A percentile compares a stretch with the other conserved stretches of the same genome.
These are phyloP conservation scores for Spea multiplicata DNA, from an alignment of 2,113 vertebrate species.

Conservation along the genomic window DNA sequence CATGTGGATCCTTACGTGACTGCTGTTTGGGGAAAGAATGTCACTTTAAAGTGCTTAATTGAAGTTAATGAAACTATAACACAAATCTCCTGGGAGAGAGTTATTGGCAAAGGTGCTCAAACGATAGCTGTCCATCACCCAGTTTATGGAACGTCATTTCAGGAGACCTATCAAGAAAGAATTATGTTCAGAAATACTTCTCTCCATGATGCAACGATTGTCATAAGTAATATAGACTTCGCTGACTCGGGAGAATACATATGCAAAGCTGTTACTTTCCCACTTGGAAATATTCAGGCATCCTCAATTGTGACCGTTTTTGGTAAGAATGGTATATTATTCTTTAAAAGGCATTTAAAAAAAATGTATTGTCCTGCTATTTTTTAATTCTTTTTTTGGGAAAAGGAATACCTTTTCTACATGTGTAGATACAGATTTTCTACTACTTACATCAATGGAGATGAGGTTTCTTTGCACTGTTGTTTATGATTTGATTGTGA, in stretches of 20 bases:
- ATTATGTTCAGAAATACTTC: constrained; percentile 84
- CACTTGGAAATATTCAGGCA: constrained; percentile 86
- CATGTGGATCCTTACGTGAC: constrained; percentile 78
- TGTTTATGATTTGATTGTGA: too few relatives aligned
- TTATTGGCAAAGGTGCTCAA: constrained; percentile 71
- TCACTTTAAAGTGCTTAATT: constrained; percentile 85
- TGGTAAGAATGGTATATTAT: constrained; percentile 87
- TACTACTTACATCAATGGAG: too few relatives aligned
- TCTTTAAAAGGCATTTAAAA: too few relatives aligned
- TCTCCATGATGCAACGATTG: constrained; percentile 82
- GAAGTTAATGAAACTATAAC: constrained; percentile 87
- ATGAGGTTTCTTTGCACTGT: too few relatives aligned
- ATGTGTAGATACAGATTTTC: too few relatives aligned
- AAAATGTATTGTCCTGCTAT: too few relatives aligned
- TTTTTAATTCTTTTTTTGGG: too few relatives aligned
- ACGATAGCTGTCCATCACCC: constrained; percentile 91
- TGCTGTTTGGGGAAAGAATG: constrained; percentile 90
- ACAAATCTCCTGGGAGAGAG: constrained; percentile 92
- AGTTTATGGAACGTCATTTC: constrained; percentile 82
- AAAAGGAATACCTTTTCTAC: too few relatives aligned
- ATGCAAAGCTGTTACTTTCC: constrained; percentile 93
- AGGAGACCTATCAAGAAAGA: constrained; percentile 77
- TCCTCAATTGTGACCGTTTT: constrained; percentile 81
- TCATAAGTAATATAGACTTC: constrained; percentile 80
- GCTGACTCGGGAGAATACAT: constrained; percentile 86